A percentile compares a stretch with the other conserved stretches of the same genome.
These are phyloP conservation scores for Leptopilina syphax DNA, from an alignment of 2,888 invertebrate species.

Conservation along the genomic window DNA sequence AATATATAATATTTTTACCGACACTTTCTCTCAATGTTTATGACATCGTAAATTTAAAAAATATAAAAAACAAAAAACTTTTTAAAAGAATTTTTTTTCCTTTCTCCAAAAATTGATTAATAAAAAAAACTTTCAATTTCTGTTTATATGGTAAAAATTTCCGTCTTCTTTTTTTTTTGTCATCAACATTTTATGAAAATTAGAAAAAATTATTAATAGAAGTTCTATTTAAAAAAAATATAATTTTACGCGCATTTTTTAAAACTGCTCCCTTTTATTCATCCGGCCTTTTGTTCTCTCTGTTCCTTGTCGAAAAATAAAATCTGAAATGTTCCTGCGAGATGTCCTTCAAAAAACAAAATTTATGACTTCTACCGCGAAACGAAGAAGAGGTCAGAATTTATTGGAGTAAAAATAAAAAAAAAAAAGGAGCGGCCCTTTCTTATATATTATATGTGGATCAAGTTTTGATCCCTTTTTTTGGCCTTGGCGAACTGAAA, in stretches of 20 bases:
- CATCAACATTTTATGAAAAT: no score
- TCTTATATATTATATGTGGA: slow-evolving; percentile 29
- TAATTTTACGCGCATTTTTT: neutral
- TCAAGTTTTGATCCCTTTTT: slow-evolving; percentile 38
- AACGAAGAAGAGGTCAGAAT: slow-evolving; percentile 34
- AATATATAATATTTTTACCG: neutral
- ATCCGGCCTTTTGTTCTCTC: slow-evolving; percentile 18
- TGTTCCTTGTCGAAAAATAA: slow-evolving; percentile 23
- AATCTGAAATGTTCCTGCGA: slow-evolving; percentile 10
- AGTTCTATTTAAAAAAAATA: no score
- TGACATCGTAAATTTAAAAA: neutral
- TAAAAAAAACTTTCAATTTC: neutral
- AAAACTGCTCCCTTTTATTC: slow-evolving; percentile 31
- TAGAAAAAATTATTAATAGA: no score
- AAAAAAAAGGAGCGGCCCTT: slow-evolving; percentile 2
- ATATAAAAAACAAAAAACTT: neutral
- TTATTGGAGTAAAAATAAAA: slow-evolving; percentile 45
- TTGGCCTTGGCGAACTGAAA: slow-evolving; percentile 40
- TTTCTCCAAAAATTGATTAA: no score
- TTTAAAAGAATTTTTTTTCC: neutral
- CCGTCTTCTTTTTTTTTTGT: no score
- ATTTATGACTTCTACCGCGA: slow-evolving; percentile 37
- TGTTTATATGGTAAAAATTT: no score
- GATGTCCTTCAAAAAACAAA: slow-evolving; percentile 42
- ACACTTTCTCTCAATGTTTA: slow-evolving; percentile 20